Base-by-base conservation (phyloP, 1,140 invertebrate genomes). In the Argopecten irradians region DNA sequence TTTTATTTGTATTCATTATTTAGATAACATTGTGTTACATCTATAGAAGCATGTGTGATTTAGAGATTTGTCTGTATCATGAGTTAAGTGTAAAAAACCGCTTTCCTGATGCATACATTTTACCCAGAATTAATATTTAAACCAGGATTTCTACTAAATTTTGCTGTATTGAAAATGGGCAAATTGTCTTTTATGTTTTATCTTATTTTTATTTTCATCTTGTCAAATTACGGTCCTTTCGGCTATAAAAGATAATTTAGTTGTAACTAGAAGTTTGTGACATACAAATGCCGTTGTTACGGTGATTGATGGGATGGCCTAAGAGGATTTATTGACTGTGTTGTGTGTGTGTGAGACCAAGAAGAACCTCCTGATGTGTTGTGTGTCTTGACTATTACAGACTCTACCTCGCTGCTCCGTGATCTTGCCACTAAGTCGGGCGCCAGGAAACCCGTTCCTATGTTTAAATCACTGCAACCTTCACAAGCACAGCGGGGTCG, bases 301-400 rank as follows among this genome's bases (percentile, higher is more conserved):
- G n/a, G n/a, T n/a, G n/a, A n/a, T n/a, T 71, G 22, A 71, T 16
- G 16, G 55, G 55, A 71, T 71, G 55, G 22, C 7, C 55, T 71
- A 28, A 16, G 55, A 71, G 55, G 55, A 71, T 71, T 71, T 16
- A 71, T 22, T 71, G 55, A n/a, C 55, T 71, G 55, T 71, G 55
- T 71, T 71, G n/a, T 71, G 55, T 71, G 28, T 71, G 22, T 71
- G 55, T 71, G 55, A n/a, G n/a, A 71, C 55, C 22, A n/a, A 71
- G 55, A 71, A n/a, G 55, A n/a, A 71, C 55, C 55, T n/a, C 55
- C 55, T 71, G 55, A 71, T 71, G 55, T 71, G 55, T 71, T 71
- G 55, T 71, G 36, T 39, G 55, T 71, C n/a, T 71, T 71, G 16
- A 71, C 55, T 71, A 71, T 71, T 71, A 71, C 55, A 71, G 55